Percentiles rank a stretch among this genome's conserved stretches.
Conservation (phyloP, 2,113 vertebrate genomes). For the Apodemus sylvaticus region DNA sequence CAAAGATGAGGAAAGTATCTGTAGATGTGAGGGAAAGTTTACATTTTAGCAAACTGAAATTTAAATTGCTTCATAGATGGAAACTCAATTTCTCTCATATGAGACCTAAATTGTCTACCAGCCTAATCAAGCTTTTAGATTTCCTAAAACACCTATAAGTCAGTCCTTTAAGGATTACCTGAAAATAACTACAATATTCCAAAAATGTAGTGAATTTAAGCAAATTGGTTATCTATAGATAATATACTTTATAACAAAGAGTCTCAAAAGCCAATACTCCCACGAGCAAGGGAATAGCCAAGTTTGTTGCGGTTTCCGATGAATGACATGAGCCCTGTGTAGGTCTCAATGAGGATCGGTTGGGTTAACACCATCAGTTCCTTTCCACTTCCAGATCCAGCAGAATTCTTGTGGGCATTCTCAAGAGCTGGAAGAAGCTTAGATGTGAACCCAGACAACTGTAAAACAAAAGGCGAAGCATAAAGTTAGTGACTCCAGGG, state of each 20-base stretch:
- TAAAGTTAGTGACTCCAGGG: background rate
- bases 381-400: conserved; percentile 83
- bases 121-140: conserved; percentile 2
- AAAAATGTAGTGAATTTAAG: background rate
- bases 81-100: background rate
- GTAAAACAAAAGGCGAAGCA: conserved; percentile 50
- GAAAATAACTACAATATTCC: conserved; percentile 27
- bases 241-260: background rate
- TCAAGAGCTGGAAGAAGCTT: conserved; percentile 84
- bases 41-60: background rate
- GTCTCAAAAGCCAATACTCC: conserved; percentile 88
- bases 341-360: conserved; percentile 86
- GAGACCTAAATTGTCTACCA: background rate
- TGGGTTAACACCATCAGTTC: conserved; percentile 86
- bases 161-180: background rate
- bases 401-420: conserved; percentile 80
- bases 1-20: background rate
- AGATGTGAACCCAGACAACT: conserved; percentile 87
- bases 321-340: conserved; percentile 88
- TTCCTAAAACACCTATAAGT: background rate
- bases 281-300: conserved; percentile 89
- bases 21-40: background rate
- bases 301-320: conserved; percentile 90
- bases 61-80: too few relatives aligned
- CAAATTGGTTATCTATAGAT: background rate